Base-by-base conservation (phyloP, 2,797 vertebrate species). In the Sebastes miniatus region DNA sequence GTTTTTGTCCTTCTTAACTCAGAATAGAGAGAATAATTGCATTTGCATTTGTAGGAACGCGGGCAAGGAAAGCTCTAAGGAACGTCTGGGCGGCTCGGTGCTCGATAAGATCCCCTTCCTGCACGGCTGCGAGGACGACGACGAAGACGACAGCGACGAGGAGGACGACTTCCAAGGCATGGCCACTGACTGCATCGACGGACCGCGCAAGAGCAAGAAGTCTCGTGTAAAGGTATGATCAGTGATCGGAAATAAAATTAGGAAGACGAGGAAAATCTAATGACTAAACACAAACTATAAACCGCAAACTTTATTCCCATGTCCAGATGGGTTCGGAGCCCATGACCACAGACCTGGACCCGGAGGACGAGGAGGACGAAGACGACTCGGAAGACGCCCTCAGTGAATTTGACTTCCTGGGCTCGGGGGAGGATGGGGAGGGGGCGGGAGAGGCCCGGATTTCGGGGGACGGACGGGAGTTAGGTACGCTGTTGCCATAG, bases 371-470 rank as follows among this genome's bases (percentile, higher is more conserved):
- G 69, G 97, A 97, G 1, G 97, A 98, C 0, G 97, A 98, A 27
- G 97, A 97, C 0, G 97, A 98, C 92, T 98, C 97, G 0, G 97
- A 98, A 87, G 97, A 98, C 0, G 97, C 97, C 58, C 95, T 98
- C 85, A 96, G 95, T 39, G 97, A 98, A 83, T 98, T 98, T 84
- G 96, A 98, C 84, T 98, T 97, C 91, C 87, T 98, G 88, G 97
- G 95, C 88, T 97, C 97, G 0, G 97, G 97, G 91, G 97, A 98
- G 88, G 97, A 97, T 12, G 96, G 96, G 69, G 97, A 97, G 81
- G 96, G 96, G 59, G 94, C 96, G 20, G 96, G 96, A 65, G 97
- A 97, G 88, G 93, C 96, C 58, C 95, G 96, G 71, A 85, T 96
- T 77, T 95, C 95, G 2, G 95, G 95, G 80, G 97, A 97, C 29